phyloP scores from a whole-genome alignment of 2,113 vertebrate species.

The Pithys albifrons region DNA sequence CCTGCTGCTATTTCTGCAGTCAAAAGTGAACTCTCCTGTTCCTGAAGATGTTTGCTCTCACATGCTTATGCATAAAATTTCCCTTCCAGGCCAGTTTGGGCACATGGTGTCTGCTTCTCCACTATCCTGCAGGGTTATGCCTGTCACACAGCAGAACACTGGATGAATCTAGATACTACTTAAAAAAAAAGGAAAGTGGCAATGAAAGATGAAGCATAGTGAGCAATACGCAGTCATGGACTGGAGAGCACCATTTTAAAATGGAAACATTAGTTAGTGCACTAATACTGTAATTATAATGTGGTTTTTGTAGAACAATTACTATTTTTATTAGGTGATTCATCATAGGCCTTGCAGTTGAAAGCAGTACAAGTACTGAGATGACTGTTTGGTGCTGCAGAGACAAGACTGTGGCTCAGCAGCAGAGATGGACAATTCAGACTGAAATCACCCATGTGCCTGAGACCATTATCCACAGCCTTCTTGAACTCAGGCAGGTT shows the following conservation, averaged over 20 bases:
- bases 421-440: background rate
- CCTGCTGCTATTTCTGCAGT: background rate
- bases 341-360: accelerated
- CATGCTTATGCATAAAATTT: background rate
- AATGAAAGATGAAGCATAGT: background rate
- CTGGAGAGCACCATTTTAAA: background rate
- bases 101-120: background rate
- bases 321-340: background rate
- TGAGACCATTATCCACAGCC: background rate
- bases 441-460: background rate
- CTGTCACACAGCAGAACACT: background rate
- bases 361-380: background rate
- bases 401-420: background rate
- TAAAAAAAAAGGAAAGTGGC: background rate
- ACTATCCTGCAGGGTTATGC: background rate
- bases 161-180: background rate
- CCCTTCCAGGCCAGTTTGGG: background rate
- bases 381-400: background rate
- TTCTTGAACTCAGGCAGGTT: background rate
- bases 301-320: background rate
- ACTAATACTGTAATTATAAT: background rate
- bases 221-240: background rate
- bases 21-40: background rate
- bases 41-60: background rate
- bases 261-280: background rate